These are phyloP conservation scores for Ectropis crepuscularia DNA, from an alignment of 2,888 invertebrate species.

Conservation along the genomic window DNA sequence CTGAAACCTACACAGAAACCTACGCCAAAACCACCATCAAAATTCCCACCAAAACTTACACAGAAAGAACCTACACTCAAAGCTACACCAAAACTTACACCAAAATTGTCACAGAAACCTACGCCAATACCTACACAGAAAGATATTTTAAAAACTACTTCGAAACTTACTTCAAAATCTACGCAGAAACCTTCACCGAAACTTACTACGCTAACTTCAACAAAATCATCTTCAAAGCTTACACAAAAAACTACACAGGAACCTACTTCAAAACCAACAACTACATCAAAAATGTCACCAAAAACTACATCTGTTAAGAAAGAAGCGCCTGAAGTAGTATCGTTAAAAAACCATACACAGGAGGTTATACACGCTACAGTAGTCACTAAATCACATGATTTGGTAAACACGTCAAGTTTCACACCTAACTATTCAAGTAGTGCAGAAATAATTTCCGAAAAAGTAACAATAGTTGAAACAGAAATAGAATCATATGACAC, in stretches of 20 bases:
- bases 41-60: not conserved
- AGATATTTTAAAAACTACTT: not conserved
- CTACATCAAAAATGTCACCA: too few species aligned
- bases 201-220: constrained; percentile 1
- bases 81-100: not conserved
- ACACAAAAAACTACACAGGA: not conserved
- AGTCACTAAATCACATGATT: too few species aligned
- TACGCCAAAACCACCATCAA: not conserved
- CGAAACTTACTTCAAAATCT: not conserved
- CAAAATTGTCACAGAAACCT: not conserved
- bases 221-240: not conserved
- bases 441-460: too few species aligned
- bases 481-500: too few species aligned
- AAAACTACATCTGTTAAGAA: too few species aligned
- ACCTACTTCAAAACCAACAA: not conserved
- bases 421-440: too few species aligned
- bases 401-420: too few species aligned
- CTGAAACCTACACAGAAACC: not conserved
- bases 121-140: not conserved
- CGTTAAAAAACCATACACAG: too few species aligned
- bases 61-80: not conserved
- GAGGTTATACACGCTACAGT: too few species aligned
- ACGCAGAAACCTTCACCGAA: not conserved
- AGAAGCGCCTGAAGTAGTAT: too few species aligned
- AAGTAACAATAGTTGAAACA: too few species aligned